Evolutionary conservation across 2,113 vertebrate genomes (phyloP).

Genomic region (Climacteris rufus): DNA sequence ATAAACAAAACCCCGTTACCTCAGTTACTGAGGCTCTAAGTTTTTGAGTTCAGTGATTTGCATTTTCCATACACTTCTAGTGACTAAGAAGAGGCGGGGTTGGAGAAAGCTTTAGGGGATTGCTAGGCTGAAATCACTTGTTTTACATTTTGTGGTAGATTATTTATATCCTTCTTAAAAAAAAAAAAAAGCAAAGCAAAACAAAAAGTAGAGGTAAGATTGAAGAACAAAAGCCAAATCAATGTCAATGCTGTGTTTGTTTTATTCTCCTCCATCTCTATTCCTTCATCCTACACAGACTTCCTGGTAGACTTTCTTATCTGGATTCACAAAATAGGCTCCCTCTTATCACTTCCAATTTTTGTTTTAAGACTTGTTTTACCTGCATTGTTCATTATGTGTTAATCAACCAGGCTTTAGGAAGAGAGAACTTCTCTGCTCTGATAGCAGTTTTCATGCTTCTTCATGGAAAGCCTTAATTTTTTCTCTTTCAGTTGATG

Average conservation of each 20-base stretch:
- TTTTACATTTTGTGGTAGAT: neutral
- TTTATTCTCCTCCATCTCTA: neutral
- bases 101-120: neutral
- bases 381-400: neutral
- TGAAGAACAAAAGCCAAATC: neutral
- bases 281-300: neutral
- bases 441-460: neutral
- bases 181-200: neutral
- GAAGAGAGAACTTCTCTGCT: neutral
- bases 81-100: neutral
- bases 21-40: conserved; percentile 42
- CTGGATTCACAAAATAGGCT: neutral
- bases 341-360: neutral
- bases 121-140: neutral
- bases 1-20: conserved; percentile 43
- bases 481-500: neutral
- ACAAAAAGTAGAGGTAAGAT: neutral
- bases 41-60: conserved; percentile 17
- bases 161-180: neutral
- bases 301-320: neutral
- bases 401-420: neutral
- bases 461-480: neutral
- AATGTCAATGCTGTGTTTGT: neutral
- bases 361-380: neutral
- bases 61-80: conserved; percentile 43